These are phyloP conservation scores for Lepus townsendii DNA, from an alignment of 2,797 vertebrate genomes.

Conservation along the genomic window DNA sequence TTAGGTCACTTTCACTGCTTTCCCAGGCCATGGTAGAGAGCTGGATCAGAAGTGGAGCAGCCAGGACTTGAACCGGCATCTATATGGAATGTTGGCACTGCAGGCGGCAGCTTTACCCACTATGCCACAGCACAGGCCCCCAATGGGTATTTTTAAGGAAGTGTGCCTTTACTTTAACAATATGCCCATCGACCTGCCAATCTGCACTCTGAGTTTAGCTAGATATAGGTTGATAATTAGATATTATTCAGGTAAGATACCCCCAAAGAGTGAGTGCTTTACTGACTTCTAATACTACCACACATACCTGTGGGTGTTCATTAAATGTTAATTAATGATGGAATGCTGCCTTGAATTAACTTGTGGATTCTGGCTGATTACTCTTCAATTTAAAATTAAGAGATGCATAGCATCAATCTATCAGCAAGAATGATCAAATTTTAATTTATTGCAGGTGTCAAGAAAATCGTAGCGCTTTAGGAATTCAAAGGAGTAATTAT, in stretches of 20 bases:
- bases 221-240: conserved; percentile 26
- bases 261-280: background rate
- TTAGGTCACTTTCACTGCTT: no score
- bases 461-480: conserved; percentile 33
- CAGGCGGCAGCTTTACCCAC: no score
- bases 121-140: no score
- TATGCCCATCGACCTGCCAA: background rate
- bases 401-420: conserved; percentile 40
- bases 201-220: background rate
- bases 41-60: no score
- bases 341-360: conserved; percentile 37
- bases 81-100: no score
- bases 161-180: background rate
- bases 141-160: background rate
- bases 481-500: conserved; percentile 59
- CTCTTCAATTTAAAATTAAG: conserved; percentile 61
- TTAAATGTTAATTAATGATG: conserved; percentile 57
- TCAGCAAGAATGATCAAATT: conserved; percentile 54
- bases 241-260: background rate
- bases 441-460: conserved; percentile 47
- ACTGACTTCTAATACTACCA: background rate
- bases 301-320: background rate
- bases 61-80: no score
- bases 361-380: conserved; percentile 39
- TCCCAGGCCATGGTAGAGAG: no score